These are phyloP conservation scores for Festucalex cinctus DNA, from an alignment of 2,113 vertebrate species.

Conservation along the genomic window DNA sequence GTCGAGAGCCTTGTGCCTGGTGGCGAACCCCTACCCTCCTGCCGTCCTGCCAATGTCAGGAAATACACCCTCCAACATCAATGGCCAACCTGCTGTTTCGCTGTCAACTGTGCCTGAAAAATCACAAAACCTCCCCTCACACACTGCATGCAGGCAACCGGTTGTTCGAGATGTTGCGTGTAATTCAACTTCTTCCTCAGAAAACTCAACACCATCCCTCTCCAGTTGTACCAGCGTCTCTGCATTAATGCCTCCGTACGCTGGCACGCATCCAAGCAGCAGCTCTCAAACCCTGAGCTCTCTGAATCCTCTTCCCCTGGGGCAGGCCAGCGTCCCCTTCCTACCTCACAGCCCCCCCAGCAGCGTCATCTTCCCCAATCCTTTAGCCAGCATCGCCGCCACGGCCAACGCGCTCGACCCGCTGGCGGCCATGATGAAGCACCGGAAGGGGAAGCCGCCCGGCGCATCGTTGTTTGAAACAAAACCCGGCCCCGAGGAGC, in stretches of 20 bases:
- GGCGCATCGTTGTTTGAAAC: conserved; percentile 87
- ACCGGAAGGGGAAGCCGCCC: conserved; percentile 88
- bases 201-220: conserved; percentile 59
- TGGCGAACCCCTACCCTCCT: conserved; percentile 73
- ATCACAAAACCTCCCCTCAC: conserved; percentile 71
- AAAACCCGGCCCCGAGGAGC: conserved; percentile 88
- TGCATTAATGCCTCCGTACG: conserved; percentile 65
- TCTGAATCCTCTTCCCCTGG: conserved; percentile 74
- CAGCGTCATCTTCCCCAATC: conserved; percentile 95
- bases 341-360: conserved; percentile 93
- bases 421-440: conserved; percentile 88
- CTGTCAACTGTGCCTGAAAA: conserved; percentile 62
- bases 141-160: conserved; percentile 70
- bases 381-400: conserved; percentile 91
- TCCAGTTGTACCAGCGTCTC: conserved; percentile 64
- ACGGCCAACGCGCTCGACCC: conserved; percentile 91
- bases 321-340: conserved; percentile 83
- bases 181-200: conserved; percentile 61
- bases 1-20: conserved; percentile 64
- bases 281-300: conserved; percentile 72
- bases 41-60: conserved; percentile 78
- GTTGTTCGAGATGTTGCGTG: conserved; percentile 64
- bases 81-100: conserved; percentile 68
- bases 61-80: conserved; percentile 66
- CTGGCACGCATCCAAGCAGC: conserved; percentile 60